Evolutionary conservation across 2,797 vertebrate genomes (phyloP).

Genomic region (Pangasius djambal): DNA sequence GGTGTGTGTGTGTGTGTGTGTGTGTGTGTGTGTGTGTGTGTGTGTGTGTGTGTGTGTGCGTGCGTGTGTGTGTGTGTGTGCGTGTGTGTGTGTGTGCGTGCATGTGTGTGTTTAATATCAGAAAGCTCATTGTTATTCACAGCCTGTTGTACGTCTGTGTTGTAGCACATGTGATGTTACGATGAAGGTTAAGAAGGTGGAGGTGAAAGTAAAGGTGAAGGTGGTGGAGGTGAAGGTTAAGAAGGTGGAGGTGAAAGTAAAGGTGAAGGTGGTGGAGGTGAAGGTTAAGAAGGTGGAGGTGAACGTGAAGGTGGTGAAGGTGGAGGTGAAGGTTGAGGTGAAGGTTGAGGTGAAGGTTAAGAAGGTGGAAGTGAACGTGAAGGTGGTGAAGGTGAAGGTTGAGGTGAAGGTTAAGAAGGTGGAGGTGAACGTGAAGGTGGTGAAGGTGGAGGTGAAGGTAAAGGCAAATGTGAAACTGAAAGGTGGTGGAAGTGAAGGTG

Average conservation of each 20-base stretch:
- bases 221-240: not conserved
- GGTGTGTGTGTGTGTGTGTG: constrained; percentile 12
- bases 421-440: not conserved
- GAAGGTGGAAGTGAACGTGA: not conserved
- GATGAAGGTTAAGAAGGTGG: not conserved
- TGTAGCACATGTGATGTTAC: not conserved
- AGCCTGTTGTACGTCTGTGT: not conserved
- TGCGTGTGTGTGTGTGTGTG: not conserved
- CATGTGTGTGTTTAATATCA: not conserved
- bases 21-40: not conserved
- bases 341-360: too few species aligned
- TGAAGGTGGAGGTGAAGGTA: not conserved
- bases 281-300: too few species aligned
- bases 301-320: not conserved
- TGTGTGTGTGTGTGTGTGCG: not conserved
- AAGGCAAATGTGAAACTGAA: too few species aligned
- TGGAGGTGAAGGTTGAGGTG: not conserved
- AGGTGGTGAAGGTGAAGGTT: not conserved
- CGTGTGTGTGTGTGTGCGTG: not conserved
- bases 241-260: too few species aligned
- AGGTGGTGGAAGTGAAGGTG: not conserved
- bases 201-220: not conserved
- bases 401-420: not conserved
- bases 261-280: not conserved
- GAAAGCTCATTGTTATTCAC: not conserved